Evolutionary conservation across 2,113 vertebrate genomes (phyloP).

Genomic region (Perognathus longimembris): DNA sequence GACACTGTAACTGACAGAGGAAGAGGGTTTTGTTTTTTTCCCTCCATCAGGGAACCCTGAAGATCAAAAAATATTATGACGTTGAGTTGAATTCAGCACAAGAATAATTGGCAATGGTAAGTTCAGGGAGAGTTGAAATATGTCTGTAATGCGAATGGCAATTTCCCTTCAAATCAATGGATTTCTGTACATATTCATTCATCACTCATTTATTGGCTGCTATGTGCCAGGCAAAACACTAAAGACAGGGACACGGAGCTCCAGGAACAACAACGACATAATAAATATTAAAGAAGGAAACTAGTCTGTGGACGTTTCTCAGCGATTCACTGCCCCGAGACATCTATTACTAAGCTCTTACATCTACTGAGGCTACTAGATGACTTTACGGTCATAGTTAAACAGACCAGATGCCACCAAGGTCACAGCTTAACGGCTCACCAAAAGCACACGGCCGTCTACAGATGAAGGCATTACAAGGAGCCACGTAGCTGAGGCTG

Average conservation of each 20-base stretch:
- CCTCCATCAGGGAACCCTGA: not conserved
- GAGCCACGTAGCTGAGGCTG: not conserved
- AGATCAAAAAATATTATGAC: not conserved
- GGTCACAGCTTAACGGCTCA: not conserved
- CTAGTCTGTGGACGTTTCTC: not conserved
- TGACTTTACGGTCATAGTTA: not conserved
- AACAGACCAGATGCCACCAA: not conserved
- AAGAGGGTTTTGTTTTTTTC: not conserved
- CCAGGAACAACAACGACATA: not conserved
- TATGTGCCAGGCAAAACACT: not conserved
- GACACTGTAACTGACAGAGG: not conserved
- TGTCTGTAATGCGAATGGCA: not conserved
- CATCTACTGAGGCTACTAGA: constrained; percentile 7
- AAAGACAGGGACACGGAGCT: not conserved
- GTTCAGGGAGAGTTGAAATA: constrained; percentile 15
- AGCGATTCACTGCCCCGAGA: constrained; percentile 4
- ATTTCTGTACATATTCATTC: not conserved
- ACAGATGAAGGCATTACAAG: not conserved
- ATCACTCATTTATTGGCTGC: not conserved
- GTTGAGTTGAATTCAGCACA: not conserved
- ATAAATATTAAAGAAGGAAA: not conserved
- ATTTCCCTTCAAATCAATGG: not conserved
- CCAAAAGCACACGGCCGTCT: not conserved
- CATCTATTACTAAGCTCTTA: constrained; percentile 20
- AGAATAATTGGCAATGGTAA: not conserved